Evolutionary conservation across 2,888 invertebrate genomes (phyloP).

Genomic region (Agrotis segetum): DNA sequence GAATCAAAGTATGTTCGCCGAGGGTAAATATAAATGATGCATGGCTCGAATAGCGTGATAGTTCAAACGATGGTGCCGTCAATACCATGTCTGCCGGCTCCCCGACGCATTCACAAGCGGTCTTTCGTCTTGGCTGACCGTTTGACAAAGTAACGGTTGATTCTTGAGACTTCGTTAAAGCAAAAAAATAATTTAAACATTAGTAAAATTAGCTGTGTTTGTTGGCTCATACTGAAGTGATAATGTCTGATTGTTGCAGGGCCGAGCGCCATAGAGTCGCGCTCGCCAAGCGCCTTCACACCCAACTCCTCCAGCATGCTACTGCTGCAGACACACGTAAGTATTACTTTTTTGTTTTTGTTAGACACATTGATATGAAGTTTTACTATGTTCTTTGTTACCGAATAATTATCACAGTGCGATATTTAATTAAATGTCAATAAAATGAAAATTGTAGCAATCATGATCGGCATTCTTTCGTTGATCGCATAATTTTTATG

Average conservation of each 20-base stretch:
- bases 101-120: constrained; percentile 77
- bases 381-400: neutral
- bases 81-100: constrained; percentile 76
- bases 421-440: neutral
- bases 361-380: neutral
- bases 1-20: constrained; percentile 90
- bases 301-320: constrained; percentile 96
- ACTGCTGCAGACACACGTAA: constrained; percentile 97
- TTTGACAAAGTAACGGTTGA: constrained; percentile 37
- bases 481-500: neutral
- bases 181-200: constrained; percentile 10
- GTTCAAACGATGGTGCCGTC: constrained; percentile 87
- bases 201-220: constrained; percentile 12
- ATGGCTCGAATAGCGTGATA: constrained; percentile 92
- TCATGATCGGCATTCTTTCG: neutral
- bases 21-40: constrained; percentile 91
- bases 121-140: constrained; percentile 70
- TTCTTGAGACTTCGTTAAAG: constrained; percentile 20
- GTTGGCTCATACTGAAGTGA: constrained; percentile 57
- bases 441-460: constrained; percentile 1
- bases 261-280: constrained; percentile 90
- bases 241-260: constrained; percentile 85
- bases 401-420: neutral
- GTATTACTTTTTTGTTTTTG: constrained; percentile 66
- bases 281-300: constrained; percentile 90